Conservation (phyloP, 2,797 vertebrate genomes). For the Dryobates pubescens region DNA sequence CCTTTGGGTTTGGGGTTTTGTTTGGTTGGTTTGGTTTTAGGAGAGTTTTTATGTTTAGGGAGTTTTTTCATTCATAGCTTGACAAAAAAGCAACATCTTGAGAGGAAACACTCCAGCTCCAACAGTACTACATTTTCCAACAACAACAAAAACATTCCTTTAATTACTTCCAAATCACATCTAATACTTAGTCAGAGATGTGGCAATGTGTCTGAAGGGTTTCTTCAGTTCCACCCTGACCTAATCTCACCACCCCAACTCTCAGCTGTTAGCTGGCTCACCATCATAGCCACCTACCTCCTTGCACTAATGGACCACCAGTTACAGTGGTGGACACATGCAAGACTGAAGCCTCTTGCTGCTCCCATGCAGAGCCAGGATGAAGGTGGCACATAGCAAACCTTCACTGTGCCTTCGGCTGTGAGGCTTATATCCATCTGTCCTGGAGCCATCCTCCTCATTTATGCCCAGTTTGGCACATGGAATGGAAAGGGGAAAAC, state of each 20-base stretch:
- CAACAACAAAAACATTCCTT: conserved; percentile 26
- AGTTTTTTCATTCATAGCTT: conserved; percentile 31
- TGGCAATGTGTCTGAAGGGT: background rate
- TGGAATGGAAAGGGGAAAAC: rapidly evolving
- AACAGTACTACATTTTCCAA: conserved; percentile 24
- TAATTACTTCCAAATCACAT: conserved; percentile 45
- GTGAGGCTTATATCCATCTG: background rate
- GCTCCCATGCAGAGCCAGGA: background rate
- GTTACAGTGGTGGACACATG: background rate
- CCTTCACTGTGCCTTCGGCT: background rate
- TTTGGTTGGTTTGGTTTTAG: conserved; percentile 10
- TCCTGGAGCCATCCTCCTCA: background rate
- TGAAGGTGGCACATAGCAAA: background rate
- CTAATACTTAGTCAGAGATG: background rate
- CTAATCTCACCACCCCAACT: background rate
- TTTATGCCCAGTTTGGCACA: background rate
- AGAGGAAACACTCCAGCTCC: conserved; percentile 54
- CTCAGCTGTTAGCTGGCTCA: background rate
- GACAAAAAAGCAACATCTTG: conserved; percentile 62
- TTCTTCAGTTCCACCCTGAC: background rate
- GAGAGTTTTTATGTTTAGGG: background rate
- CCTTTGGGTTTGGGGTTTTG: conserved; percentile 1
- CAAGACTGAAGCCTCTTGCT: background rate
- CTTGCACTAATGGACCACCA: background rate
- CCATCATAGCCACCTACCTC: background rate